phyloP scores from a whole-genome alignment of 2,888 invertebrate genomes.

The Dasysyrphus tricinctus region DNA sequence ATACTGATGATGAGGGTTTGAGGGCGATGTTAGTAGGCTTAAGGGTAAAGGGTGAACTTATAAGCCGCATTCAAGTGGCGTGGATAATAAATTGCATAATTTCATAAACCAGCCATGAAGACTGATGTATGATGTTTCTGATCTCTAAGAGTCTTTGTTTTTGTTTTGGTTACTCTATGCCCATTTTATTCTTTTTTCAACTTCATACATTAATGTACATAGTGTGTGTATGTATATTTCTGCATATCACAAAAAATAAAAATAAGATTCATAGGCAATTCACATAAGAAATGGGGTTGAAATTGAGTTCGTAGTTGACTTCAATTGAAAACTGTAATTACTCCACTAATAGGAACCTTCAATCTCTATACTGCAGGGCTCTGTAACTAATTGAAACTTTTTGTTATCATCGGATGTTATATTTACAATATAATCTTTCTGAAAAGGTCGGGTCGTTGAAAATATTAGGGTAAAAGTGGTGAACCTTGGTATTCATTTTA shows the following conservation, averaged over 20 bases:
- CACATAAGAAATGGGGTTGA: not conserved
- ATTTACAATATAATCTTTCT: not conserved
- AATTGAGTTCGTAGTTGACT: constrained; percentile 51
- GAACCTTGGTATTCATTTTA: no score
- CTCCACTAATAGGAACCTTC: constrained; percentile 33
- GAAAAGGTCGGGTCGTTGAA: not conserved
- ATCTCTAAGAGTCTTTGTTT: constrained; percentile 18
- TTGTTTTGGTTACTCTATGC: constrained; percentile 41
- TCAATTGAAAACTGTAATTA: constrained; percentile 61
- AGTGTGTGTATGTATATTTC: no score
- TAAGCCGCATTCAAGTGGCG: constrained; percentile 60
- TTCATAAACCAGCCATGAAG: constrained; percentile 25
- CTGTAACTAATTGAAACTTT: constrained; percentile 65
- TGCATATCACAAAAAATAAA: not conserved
- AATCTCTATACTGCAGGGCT: not conserved
- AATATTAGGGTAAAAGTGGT: not conserved
- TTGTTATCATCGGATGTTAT: constrained; percentile 56
- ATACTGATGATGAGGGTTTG: constrained; percentile 14
- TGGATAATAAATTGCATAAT: constrained; percentile 73
- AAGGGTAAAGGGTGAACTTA: constrained; percentile 8
- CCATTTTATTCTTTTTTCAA: constrained; percentile 7
- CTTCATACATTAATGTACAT: no score
- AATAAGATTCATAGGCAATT: not conserved
- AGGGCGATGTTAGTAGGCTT: not conserved
- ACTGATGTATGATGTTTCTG: constrained; percentile 34